phyloP scores from a whole-genome alignment of 1,140 invertebrate species.

The Drosophila tani region DNA sequence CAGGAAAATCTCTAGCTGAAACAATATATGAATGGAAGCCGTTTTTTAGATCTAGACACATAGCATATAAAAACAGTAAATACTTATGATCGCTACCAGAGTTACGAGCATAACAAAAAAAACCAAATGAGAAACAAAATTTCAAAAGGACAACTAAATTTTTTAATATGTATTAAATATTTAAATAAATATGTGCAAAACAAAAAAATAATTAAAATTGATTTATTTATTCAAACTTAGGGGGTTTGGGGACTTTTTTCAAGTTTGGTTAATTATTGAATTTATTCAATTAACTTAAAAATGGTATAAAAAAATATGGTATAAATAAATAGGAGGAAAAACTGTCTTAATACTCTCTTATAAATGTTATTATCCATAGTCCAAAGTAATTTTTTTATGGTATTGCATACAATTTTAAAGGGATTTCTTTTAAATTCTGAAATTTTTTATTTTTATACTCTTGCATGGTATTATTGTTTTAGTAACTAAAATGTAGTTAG shows the following conservation, averaged over 20 bases:
- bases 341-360: background rate
- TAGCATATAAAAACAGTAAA: slow-evolving; percentile 66
- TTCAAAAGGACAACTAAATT: slow-evolving; percentile 61
- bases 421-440: too few relatives aligned
- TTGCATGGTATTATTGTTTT: too few relatives aligned
- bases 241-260: too few relatives aligned
- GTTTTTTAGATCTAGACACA: slow-evolving; percentile 65
- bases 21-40: slow-evolving; percentile 46
- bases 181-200: slow-evolving; percentile 78
- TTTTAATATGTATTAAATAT: slow-evolving; percentile 79
- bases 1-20: slow-evolving; percentile 25
- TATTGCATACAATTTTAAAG: too few relatives aligned
- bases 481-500: too few relatives aligned
- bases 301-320: too few relatives aligned
- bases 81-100: slow-evolving; percentile 72
- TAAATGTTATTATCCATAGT: too few relatives aligned
- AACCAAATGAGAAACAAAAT: slow-evolving; percentile 44
- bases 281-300: too few relatives aligned
- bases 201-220: slow-evolving; percentile 31
- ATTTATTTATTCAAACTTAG: background rate
- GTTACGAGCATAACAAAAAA: slow-evolving; percentile 54
- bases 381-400: too few relatives aligned
- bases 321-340: background rate
- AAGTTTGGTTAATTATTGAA: too few relatives aligned
- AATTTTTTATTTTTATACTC: too few relatives aligned